Evolutionary conservation across 2,113 vertebrate species (phyloP), one percentile per base, ranked within the genome.

Genomic region (Phalacrocorax carbo): DNA sequence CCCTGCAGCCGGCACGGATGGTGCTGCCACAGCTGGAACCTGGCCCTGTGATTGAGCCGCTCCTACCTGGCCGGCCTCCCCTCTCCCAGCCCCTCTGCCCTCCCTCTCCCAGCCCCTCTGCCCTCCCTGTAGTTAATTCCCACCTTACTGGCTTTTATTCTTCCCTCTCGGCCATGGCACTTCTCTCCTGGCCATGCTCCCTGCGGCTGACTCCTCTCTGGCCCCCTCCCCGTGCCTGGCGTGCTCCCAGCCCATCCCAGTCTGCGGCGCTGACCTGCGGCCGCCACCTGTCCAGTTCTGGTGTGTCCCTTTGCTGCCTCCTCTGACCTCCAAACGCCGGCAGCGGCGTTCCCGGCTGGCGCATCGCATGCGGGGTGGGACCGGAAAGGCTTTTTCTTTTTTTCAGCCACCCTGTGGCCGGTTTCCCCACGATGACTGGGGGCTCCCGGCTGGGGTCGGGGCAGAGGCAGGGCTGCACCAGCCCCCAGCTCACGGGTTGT

Each of bases 401-500:
- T 27, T 10, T 26, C 57, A 30, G 15, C 44, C 44, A 2, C 3
- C 23, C 75, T 2, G 57, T 15, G 6, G 6, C 46, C 4, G 2
- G 7, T 40, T 61, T 38, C 51, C 72, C 73, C 3, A 2, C 0
- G 0, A 22, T 8, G 5, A 6, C 15, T 12, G 7, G 44, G 44
- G 44, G 44, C 44, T 46, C 44, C 44, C 16, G 0, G 17, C 51
- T 3, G 62, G 72, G 62, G 34, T 17, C 23, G 4, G 34, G 54
- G 26, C 13, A 17, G 42, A 34, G 52, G 48, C 29, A 2, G 26
- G 49, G 21, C 12, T 48, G 48, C 14, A 15, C 23, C 14, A 4
- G 26, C 21, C 61, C 29, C 15, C 2, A 3, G 22, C n/a, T 32
- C 36, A 0, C 0, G 3, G 52, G 21, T 25, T 2, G 14, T 48